Base-by-base conservation (phyloP, 2,797 vertebrate genomes). In the Myotis vivesi region DNA sequence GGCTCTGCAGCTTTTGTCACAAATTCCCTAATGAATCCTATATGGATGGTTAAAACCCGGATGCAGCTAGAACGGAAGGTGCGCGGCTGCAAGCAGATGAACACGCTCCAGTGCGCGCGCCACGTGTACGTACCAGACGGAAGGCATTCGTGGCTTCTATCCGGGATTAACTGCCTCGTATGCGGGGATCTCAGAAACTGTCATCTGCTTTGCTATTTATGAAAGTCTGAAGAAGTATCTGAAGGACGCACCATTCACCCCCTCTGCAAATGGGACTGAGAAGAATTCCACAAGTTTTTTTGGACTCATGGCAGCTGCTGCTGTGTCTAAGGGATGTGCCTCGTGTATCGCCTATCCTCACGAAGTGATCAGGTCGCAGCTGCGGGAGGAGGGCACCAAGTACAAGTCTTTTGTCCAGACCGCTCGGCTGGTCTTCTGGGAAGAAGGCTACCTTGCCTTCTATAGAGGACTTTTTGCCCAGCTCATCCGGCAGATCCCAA, bases 141-240 rank as follows among this genome's bases (percentile, higher is more conserved):
- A 99, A 97, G 99, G 99, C 12, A 9, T 99, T 69, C 98, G 99
- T 0, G 99, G 99, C 77, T 99, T 99, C 98, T 99, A 99, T 85
- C 98, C 99, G 16, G 99, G 99, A 82, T 97, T 99, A 91, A 99
- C 99, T 0, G 99, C 99, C 2, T 99, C 99, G 0, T 99, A 99
- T 16, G 99, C 99, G 1, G 99, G 99, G 6, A 99, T 99, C 98
- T 99, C 99, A 0, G 99, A 99, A 97, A 99, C 99, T 8, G 99
- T 99, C 97, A 99, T 99, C 98, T 99, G 99, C 98, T 99, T 99
- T 97, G 99, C 99, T 95, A 99, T 99, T 98, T 99, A 99, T 10
- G 99, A 99, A 98, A 99, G 99, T 0, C 98, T 99, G 91, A 99
- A 99, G 98, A 99, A 99, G 91, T 97, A 98, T 51, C 96, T 99